Evolutionary conservation across 2,888 invertebrate species (phyloP).

Genomic region (Lissonota sp.): DNA sequence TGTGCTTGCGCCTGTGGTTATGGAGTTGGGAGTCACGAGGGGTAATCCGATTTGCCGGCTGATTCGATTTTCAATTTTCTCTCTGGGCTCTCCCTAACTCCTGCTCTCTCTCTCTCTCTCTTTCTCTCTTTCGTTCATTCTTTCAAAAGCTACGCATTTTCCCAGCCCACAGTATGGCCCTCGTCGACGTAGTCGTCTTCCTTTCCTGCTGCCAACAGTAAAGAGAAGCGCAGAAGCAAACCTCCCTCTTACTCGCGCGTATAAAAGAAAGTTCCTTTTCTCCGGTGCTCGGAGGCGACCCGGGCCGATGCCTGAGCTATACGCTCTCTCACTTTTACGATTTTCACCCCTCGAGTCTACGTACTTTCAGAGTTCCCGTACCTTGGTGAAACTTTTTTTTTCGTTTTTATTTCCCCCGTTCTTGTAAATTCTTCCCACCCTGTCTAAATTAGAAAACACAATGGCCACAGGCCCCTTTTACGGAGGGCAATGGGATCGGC

Average conservation of each 20-base stretch:
- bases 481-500: slow-evolving; percentile 34
- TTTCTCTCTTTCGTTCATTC: slow-evolving; percentile 29
- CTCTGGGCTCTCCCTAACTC: slow-evolving; percentile 70
- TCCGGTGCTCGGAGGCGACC: slow-evolving; percentile 48
- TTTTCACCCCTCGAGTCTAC: slow-evolving; percentile 48
- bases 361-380: slow-evolving; percentile 60
- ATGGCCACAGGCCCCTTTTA: slow-evolving; percentile 60
- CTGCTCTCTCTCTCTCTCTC: slow-evolving; percentile 39
- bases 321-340: slow-evolving; percentile 28
- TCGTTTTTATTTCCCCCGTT: slow-evolving; percentile 10
- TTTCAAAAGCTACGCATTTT: slow-evolving; percentile 73
- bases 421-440: slow-evolving; percentile 13
- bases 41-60: slow-evolving; percentile 78
- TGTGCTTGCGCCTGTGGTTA: slow-evolving; percentile 72
- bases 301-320: slow-evolving; percentile 49
- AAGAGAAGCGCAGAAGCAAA: slow-evolving; percentile 54
- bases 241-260: slow-evolving; percentile 24
- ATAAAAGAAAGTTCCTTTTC: slow-evolving; percentile 63
- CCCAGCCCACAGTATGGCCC: slow-evolving; percentile 60
- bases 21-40: slow-evolving; percentile 70
- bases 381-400: slow-evolving; percentile 52
- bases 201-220: slow-evolving; percentile 43
- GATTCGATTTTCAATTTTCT: slow-evolving; percentile 80
- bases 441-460: slow-evolving; percentile 66
- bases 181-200: slow-evolving; percentile 44